Conservation (phyloP, 2,888 invertebrate species). For the Meiosimyza decipiens region DNA sequence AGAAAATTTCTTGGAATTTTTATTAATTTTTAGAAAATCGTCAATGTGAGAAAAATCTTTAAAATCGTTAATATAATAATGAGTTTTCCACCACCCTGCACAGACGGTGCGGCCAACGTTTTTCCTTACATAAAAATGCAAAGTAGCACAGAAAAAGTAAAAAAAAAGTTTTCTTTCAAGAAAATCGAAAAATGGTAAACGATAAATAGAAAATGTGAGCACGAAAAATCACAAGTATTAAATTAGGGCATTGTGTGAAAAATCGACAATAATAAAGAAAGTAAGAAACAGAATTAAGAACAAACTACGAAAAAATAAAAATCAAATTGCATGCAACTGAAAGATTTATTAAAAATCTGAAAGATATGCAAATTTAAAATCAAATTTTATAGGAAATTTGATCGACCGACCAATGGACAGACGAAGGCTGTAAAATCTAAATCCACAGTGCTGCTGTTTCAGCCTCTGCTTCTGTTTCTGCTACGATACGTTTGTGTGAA, state of each 20-base stretch:
- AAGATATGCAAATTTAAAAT: conserved; percentile 18
- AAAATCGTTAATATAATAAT: conserved; percentile 23
- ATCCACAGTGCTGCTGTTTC: no score
- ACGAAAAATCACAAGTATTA: neutral
- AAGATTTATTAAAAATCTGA: conserved; percentile 35
- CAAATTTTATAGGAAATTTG: no score
- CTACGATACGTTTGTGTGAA: no score
- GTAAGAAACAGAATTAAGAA: neutral
- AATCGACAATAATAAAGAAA: neutral
- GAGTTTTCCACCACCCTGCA: neutral
- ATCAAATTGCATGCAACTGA: conserved; percentile 31
- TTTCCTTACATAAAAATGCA: conserved; percentile 7
- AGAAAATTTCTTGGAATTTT: no score
- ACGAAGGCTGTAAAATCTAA: no score
- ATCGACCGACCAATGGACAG: no score
- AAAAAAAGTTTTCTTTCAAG: conserved; percentile 1
- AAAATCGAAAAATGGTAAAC: neutral
- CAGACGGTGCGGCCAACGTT: no score
- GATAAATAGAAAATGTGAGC: conserved; percentile 4
- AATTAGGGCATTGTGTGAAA: conserved; percentile 21
- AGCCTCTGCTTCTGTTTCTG: no score
- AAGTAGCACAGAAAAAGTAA: neutral
- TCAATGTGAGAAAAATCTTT: conserved; percentile 19
- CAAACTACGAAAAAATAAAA: conserved; percentile 9
- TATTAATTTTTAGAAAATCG: no score